Conservation (phyloP, 2,888 invertebrate species). For the Plusia festucae region DNA sequence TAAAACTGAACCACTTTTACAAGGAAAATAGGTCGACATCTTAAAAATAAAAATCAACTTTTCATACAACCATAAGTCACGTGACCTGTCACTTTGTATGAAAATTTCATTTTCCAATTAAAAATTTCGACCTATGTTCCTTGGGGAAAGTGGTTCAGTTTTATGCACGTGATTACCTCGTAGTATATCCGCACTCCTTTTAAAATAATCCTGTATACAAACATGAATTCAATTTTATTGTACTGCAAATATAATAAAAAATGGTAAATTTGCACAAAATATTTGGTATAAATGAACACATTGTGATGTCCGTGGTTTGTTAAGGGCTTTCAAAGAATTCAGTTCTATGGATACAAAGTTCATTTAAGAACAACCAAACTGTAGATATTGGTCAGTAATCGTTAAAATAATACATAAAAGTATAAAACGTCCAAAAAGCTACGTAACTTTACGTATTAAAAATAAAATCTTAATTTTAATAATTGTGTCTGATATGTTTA, state of each 20-base stretch:
- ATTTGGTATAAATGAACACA: conserved; percentile 87
- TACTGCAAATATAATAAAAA: conserved; percentile 68
- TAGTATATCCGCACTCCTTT: too few relatives aligned
- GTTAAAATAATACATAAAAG: conserved; percentile 28
- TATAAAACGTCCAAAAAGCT: conserved; percentile 9
- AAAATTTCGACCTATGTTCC: too few relatives aligned
- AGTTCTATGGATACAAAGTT: conserved; percentile 20
- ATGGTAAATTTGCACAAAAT: conserved; percentile 75
- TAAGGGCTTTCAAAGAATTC: conserved; percentile 46
- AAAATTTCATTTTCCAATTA: too few relatives aligned
- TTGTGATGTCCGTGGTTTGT: conserved; percentile 77
- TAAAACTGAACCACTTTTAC: too few relatives aligned
- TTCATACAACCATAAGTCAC: too few relatives aligned
- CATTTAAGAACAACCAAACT: not conserved
- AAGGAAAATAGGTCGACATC: too few relatives aligned
- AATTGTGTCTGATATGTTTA: conserved; percentile 52
- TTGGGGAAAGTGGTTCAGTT: too few relatives aligned
- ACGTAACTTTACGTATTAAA: conserved; percentile 19
- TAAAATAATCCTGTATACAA: too few relatives aligned
- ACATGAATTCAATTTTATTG: conserved; percentile 63
- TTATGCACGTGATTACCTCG: too few relatives aligned
- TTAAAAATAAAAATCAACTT: too few relatives aligned
- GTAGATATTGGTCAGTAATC: conserved; percentile 29
- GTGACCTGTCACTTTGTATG: too few relatives aligned
- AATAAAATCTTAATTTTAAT: conserved; percentile 34